Percentiles rank a stretch among this genome's conserved stretches.
phyloP scores from a whole-genome alignment of 2,888 invertebrate genomes.

The Odontocerum albicorne region DNA sequence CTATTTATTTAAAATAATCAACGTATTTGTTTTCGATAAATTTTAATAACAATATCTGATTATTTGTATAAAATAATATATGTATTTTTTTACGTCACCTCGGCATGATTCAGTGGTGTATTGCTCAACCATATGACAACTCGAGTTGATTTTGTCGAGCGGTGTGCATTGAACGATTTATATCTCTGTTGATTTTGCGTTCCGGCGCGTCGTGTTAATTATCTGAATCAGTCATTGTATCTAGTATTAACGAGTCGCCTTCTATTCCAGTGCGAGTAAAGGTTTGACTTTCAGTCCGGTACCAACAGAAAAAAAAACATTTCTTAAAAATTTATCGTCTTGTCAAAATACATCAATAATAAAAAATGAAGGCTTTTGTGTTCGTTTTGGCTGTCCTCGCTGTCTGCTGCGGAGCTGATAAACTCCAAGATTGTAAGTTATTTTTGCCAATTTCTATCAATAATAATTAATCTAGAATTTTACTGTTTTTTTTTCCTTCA shows the following conservation, averaged over 20 bases:
- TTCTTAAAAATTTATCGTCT: constrained; percentile 58
- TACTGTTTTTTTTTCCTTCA: no score
- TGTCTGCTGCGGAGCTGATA: constrained; percentile 54
- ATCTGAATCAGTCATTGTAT: neutral
- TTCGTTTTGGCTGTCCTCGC: constrained; percentile 55
- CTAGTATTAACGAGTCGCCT: constrained; percentile 59
- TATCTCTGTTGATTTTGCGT: neutral
- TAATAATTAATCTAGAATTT: no score
- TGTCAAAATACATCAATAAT: constrained; percentile 43
- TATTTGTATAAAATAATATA: no score
- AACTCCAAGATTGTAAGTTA: no score
- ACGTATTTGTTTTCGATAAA: neutral
- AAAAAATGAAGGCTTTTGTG: constrained; percentile 61
- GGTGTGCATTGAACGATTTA: constrained; percentile 3
- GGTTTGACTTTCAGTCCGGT: constrained; percentile 54
- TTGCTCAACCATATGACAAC: constrained; percentile 11
- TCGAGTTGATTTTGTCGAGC: neutral
- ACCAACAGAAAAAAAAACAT: constrained; percentile 49
- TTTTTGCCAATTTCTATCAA: no score
- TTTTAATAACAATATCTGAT: no score
- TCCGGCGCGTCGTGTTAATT: neutral
- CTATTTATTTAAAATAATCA: neutral
- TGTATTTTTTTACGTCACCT: constrained; percentile 6
- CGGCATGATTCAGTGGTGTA: neutral
- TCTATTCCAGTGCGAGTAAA: constrained; percentile 94